A percentile compares a stretch with the other conserved stretches of the same genome.
These are phyloP conservation scores for Nesidiocoris tenuis DNA, from an alignment of 2,888 invertebrate genomes.

Conservation along the genomic window DNA sequence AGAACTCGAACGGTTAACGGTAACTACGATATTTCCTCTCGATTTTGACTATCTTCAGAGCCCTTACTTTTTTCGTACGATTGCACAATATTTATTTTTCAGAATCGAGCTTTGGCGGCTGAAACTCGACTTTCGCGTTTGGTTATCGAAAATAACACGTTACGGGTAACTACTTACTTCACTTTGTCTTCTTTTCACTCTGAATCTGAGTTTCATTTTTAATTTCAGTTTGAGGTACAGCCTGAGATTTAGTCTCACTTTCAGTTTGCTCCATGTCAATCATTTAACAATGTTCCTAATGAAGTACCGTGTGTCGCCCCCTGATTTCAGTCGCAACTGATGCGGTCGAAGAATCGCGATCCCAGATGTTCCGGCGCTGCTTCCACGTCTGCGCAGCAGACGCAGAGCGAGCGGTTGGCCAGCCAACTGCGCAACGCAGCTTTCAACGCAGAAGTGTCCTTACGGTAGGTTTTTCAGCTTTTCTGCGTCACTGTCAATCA, in stretches of 20 bases:
- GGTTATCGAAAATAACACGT: slow-evolving; percentile 67
- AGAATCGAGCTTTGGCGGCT: slow-evolving; percentile 64
- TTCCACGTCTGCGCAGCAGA: slow-evolving; percentile 46
- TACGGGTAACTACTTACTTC: slow-evolving; percentile 60
- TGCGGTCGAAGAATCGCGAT: slow-evolving; percentile 30
- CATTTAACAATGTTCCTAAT: too few species aligned
- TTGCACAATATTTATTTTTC: too few species aligned
- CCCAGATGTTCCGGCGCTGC: slow-evolving; percentile 37
- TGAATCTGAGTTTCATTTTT: too few species aligned
- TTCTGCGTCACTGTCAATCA: too few species aligned
- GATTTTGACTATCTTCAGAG: too few species aligned
- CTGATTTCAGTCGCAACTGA: slow-evolving; percentile 23
- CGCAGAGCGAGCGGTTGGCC: slow-evolving; percentile 56
- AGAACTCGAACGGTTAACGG: slow-evolving; percentile 61
- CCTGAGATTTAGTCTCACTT: too few species aligned
- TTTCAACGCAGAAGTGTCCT: slow-evolving; percentile 64
- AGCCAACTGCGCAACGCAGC: slow-evolving; percentile 65
- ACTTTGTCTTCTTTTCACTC: neutral
- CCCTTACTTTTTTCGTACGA: too few species aligned
- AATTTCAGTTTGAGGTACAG: too few species aligned
- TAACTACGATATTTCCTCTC: slow-evolving; percentile 52
- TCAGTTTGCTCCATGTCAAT: too few species aligned
- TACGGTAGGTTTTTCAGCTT: slow-evolving; percentile 57
- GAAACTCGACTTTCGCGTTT: slow-evolving; percentile 65
- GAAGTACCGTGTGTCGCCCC: too few species aligned